phyloP scores from a whole-genome alignment of 92 coral and sea anemone species.

The Anthopleura xanthogrammica region DNA sequence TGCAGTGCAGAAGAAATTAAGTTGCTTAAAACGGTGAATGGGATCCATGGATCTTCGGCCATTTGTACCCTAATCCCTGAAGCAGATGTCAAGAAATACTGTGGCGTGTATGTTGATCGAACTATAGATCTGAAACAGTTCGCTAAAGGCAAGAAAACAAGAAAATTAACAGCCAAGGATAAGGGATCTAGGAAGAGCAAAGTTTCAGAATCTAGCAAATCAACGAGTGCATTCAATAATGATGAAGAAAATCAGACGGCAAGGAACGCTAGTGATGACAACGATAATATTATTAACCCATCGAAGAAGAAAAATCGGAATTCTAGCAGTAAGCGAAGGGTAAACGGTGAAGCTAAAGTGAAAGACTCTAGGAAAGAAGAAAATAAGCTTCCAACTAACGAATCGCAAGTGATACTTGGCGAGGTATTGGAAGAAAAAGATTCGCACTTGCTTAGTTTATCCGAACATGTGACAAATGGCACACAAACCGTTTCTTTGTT shows the following conservation, averaged over 20 bases:
- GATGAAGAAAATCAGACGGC: conserved; percentile 11
- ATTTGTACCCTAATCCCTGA: conserved; percentile 84
- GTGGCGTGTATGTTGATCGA: conserved; percentile 68
- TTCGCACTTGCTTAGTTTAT: conserved; percentile 13
- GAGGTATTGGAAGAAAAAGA: conserved; percentile 9
- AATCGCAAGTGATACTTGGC: conserved; percentile 21
- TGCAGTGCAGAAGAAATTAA: conserved; percentile 77
- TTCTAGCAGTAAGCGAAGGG: conserved; percentile 9
- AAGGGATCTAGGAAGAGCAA: conserved; percentile 15
- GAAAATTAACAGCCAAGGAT: conserved; percentile 23
- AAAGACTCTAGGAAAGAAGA: conserved; percentile 19
- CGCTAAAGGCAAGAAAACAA: conserved; percentile 20
- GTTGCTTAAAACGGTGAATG: conserved; percentile 85
- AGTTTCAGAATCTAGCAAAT: conserved; percentile 9
- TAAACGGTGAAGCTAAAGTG: conserved; percentile 18
- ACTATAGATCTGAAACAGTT: conserved; percentile 24
- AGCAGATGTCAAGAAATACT: conserved; percentile 79
- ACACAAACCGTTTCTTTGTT: conserved; percentile 55
- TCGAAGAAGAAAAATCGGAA: conserved; percentile 15
- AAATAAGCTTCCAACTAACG: conserved; percentile 1
- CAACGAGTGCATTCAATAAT: conserved; percentile 11
- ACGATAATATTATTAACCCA: conserved; percentile 17
- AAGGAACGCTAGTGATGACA: background rate
- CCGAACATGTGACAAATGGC: conserved; percentile 50
- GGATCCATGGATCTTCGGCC: conserved; percentile 92